phyloP scores from a whole-genome alignment of 2,113 vertebrate genomes.

The Forbesichthys agassizii region DNA sequence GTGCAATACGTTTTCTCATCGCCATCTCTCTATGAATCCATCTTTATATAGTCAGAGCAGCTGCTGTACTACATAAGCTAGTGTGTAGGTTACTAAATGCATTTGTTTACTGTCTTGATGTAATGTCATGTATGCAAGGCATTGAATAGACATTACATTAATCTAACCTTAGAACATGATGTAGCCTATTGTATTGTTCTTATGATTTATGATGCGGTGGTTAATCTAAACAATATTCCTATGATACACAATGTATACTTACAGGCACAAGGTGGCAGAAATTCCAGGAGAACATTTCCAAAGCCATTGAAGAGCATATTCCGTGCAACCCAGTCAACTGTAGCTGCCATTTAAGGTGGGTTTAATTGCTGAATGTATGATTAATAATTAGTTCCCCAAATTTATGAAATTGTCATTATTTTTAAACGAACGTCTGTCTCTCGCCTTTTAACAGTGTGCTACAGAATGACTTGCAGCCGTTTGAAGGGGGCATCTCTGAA shows the following conservation, averaged over 20 bases:
- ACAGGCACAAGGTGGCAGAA: conserved; percentile 63
- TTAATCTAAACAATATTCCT: no score
- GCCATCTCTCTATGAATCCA: no score
- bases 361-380: not conserved
- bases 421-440: not conserved
- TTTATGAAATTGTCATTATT: not conserved
- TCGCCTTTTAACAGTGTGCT: conserved; percentile 78
- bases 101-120: no score
- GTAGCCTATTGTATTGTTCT: no score
- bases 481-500: conserved; percentile 83
- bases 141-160: no score
- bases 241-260: not conserved
- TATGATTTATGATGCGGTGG: no score
- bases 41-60: no score
- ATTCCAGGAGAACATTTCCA: conserved; percentile 47
- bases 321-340: conserved; percentile 85
- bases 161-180: no score
- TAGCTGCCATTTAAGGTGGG: conserved; percentile 86
- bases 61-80: no score
- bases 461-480: conserved; percentile 83
- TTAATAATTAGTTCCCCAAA: not conserved
- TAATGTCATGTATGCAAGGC: no score
- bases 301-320: conserved; percentile 73
- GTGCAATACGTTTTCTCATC: no score
- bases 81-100: no score